Evolutionary conservation across 1,140 invertebrate genomes (phyloP).

Genomic region (Rhopalosiphum padi): DNA sequence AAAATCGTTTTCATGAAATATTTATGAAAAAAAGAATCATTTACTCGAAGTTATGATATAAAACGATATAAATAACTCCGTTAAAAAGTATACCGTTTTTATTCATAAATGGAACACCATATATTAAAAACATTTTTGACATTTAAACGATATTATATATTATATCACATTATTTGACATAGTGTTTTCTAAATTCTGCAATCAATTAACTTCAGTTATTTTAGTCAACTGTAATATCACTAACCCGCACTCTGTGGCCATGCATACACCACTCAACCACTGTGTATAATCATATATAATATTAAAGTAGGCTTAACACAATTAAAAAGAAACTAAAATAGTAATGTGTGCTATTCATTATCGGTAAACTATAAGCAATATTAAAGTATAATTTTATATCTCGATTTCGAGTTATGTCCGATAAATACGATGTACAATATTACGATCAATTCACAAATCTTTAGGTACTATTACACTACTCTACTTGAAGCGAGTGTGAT

Average conservation of each 20-base stretch:
- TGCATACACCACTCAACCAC: too few relatives aligned
- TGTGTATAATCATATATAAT: too few relatives aligned
- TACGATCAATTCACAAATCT: background rate
- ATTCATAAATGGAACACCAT: background rate
- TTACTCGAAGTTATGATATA: background rate
- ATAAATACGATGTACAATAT: background rate
- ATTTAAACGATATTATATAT: background rate
- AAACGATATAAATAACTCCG: background rate
- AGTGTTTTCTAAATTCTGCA: background rate
- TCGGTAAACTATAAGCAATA: background rate
- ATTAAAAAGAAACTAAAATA: too few relatives aligned
- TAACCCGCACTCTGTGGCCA: too few relatives aligned
- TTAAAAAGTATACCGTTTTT: background rate
- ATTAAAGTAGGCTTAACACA: too few relatives aligned
- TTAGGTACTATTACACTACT: too few relatives aligned
- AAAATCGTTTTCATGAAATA: conserved; percentile 41
- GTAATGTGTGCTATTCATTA: background rate
- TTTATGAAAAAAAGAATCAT: conserved; percentile 12
- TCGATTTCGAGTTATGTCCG: background rate
- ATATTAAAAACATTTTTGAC: background rate
- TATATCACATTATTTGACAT: background rate
- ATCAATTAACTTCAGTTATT: background rate
- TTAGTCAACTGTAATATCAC: too few relatives aligned
- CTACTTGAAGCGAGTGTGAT: background rate
- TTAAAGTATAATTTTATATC: background rate